phyloP scores from a whole-genome alignment of 2,113 vertebrate genomes.

The Acanthochromis polyacanthus region DNA sequence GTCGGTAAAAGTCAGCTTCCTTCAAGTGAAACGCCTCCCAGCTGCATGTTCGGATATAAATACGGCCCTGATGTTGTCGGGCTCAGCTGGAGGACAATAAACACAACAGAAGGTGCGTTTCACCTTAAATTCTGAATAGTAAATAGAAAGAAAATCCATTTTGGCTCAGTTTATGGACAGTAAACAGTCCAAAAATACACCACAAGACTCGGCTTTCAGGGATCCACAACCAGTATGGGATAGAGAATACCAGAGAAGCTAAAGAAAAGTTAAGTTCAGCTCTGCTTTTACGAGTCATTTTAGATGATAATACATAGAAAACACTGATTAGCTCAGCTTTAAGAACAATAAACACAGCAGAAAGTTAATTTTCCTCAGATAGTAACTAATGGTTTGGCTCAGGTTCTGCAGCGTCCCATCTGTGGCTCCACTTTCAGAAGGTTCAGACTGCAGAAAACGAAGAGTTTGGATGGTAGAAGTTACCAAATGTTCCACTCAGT shows the following conservation, averaged over 20 bases:
- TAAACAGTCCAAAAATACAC: neutral
- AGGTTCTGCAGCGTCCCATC: no score
- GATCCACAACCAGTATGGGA: neutral
- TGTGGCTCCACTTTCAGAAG: neutral
- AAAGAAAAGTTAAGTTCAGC: no score
- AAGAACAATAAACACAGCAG: no score
- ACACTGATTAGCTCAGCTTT: no score
- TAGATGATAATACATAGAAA: no score
- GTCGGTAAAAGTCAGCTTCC: constrained; percentile 41
- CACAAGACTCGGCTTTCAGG: neutral
- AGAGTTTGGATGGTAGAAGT: no score
- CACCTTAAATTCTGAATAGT: neutral
- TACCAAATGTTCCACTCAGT: no score
- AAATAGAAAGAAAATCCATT: constrained; percentile 1
- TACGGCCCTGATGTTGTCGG: neutral
- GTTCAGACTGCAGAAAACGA: neutral
- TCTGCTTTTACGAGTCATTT: no score
- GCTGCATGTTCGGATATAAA: constrained; percentile 23
- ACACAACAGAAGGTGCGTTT: constrained; percentile 13
- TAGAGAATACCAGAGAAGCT: no score
- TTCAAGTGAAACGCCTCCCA: constrained; percentile 10
- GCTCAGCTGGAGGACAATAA: neutral
- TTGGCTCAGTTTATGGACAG: constrained; percentile 1
- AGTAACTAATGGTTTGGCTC: no score
- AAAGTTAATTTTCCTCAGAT: no score